Evolutionary conservation across 2,888 invertebrate species (phyloP), one percentile per base, ranked within the genome.

Genomic region (Gandaritis pyraliata): DNA sequence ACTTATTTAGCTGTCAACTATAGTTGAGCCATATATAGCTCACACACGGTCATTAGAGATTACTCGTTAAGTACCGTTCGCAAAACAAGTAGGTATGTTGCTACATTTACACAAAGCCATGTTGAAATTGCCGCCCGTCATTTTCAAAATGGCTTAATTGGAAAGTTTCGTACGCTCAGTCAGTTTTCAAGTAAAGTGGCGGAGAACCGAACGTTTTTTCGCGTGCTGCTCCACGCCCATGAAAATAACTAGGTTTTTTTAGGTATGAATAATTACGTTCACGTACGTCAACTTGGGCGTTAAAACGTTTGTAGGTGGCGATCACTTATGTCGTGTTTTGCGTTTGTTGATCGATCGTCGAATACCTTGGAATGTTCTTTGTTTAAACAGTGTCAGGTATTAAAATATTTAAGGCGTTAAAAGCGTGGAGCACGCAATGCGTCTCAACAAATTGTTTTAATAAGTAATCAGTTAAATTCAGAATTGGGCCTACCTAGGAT

Each of bases 141-240:
- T 81, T 83, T 81, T 78, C 71, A 74, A 87, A 89, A 90, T 88
- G 84, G 84, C 88, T 88, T 89, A 89, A 90, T 90, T 87, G 84
- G 87, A 86, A 87, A 83, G 84, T 86, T 88, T 85, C 82, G 82
- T 82, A 72, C 62, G 68, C 39, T 43, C 46, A 58, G 53, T 58
- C 58, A 51, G 51, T 63, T 63, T 55, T 51, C 58, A 12, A 63
- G 55, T 51, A 73, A 77, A 82, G 78, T 82, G 79, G 77, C 78
- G 77, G 75, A 71, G 66, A 78, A 83, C 77, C 71, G 83, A 88
- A 78, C 77, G 81, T 70, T 83, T 85, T 79, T 77, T 89, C 79
- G 87, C 89, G 87, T 88, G 90, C 71, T 65, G 68, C 75, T 83
- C 83, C 78, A 84, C 86, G 83, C 81, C 81, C 71, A 61, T 61